Conservation (phyloP, 2,888 invertebrate genomes). For the Pasiphila rectangulata region DNA sequence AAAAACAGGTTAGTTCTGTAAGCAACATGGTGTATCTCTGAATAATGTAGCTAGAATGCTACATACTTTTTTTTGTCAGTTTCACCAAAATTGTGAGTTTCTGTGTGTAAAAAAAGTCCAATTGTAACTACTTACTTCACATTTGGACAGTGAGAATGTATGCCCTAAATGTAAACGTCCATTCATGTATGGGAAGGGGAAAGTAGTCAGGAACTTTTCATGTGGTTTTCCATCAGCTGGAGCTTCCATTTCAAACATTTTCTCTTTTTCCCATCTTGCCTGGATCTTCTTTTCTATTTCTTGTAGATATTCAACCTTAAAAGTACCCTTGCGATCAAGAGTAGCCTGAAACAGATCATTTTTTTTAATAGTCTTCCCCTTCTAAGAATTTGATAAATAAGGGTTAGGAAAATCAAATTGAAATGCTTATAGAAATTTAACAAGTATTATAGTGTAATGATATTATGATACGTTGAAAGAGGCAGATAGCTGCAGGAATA, state of each 20-base stretch:
- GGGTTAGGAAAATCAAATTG: background rate
- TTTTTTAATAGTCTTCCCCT: too few species aligned
- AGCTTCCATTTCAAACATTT: constrained; percentile 92
- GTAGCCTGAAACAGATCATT: constrained; percentile 58
- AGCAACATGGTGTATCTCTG: too few species aligned
- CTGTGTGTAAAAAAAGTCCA: too few species aligned
- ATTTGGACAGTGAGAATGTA: constrained; percentile 97
- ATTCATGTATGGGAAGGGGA: constrained; percentile 99
- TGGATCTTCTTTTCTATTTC: constrained; percentile 94
- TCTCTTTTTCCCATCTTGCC: constrained; percentile 90
- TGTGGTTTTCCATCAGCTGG: constrained; percentile 80
- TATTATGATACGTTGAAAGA: too few species aligned
- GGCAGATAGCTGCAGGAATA: too few species aligned
- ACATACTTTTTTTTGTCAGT: too few species aligned
- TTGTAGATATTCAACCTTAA: constrained; percentile 95
- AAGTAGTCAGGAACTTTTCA: constrained; percentile 95
- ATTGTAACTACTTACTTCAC: constrained; percentile 84
- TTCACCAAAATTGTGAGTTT: too few species aligned
- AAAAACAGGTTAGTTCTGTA: too few species aligned
- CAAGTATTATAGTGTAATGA: too few species aligned
- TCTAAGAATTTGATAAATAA: too few species aligned
- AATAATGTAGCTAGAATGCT: too few species aligned
- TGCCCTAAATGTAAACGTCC: constrained; percentile 98
- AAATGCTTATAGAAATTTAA: too few species aligned
- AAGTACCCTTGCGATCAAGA: constrained; percentile 91